Evolutionary conservation across 2,113 vertebrate genomes (phyloP).

Genomic region (Leuciscus idus): DNA sequence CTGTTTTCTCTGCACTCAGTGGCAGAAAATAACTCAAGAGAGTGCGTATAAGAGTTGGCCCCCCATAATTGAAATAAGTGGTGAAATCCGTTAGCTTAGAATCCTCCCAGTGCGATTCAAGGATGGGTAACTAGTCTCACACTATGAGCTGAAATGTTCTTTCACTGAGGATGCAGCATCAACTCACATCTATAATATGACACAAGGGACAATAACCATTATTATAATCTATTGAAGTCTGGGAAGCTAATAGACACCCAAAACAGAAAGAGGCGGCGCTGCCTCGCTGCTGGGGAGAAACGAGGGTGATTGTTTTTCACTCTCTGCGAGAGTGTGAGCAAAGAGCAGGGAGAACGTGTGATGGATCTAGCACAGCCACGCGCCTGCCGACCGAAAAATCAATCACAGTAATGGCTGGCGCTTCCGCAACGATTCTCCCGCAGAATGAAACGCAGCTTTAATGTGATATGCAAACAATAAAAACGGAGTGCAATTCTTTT

Average conservation of each 20-base stretch:
- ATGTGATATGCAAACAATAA: constrained; percentile 61
- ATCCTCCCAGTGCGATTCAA: constrained; percentile 46
- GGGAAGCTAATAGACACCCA: constrained; percentile 52
- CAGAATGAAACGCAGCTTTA: constrained; percentile 52
- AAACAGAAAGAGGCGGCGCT: constrained; percentile 21
- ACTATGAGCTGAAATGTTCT: constrained; percentile 51
- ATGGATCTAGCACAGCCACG: constrained; percentile 50
- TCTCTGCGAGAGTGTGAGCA: constrained; percentile 45
- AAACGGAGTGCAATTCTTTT: constrained; percentile 53
- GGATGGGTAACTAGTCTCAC: constrained; percentile 46
- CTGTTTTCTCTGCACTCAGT: not conserved
- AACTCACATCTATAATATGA: constrained; percentile 48
- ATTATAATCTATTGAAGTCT: constrained; percentile 52
- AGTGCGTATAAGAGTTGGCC: constrained; percentile 6
- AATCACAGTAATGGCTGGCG: constrained; percentile 61
- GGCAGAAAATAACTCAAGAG: constrained; percentile 47
- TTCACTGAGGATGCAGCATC: constrained; percentile 41
- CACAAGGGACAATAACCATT: constrained; percentile 53
- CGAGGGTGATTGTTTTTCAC: constrained; percentile 34
- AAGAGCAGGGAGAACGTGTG: constrained; percentile 51
- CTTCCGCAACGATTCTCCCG: constrained; percentile 46
- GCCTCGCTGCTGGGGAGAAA: constrained; percentile 17
- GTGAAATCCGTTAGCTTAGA: constrained; percentile 44
- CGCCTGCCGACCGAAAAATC: constrained; percentile 58
- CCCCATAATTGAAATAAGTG: constrained; percentile 56